phyloP scores from a whole-genome alignment of 2,888 invertebrate genomes.

The Cosmopolites sordidus region DNA sequence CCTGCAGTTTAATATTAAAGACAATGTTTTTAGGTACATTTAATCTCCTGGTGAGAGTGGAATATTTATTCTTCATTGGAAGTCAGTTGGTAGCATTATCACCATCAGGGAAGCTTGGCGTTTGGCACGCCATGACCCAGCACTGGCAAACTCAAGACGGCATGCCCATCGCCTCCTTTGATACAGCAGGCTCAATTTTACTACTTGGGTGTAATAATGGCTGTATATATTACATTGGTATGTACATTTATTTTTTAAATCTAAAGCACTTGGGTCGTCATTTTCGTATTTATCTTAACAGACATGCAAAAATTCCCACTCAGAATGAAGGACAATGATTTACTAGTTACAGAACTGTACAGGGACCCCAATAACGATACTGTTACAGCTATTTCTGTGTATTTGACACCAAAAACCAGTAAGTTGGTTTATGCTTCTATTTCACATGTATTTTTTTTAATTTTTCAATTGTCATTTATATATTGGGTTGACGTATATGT shows the following conservation, averaged over 20 bases:
- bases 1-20: background rate
- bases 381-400: conserved; percentile 96
- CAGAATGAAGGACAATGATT: conserved; percentile 98
- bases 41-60: conserved; percentile 87
- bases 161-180: conserved; percentile 91
- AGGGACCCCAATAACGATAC: conserved; percentile 91
- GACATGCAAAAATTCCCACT: conserved; percentile 99
- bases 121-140: conserved; percentile 99
- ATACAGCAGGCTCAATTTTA: conserved; percentile 94
- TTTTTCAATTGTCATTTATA: too few species aligned
- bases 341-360: conserved; percentile 94
- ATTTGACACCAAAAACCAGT: conserved; percentile 99
- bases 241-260: conserved; percentile 22
- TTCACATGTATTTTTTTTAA: too few species aligned
- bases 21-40: conserved; percentile 65
- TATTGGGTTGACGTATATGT: too few species aligned
- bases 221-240: conserved; percentile 94
- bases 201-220: conserved; percentile 94
- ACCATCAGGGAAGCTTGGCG: conserved; percentile 88
- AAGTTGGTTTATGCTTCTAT: too few species aligned
- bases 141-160: conserved; percentile 98
- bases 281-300: conserved; percentile 41
- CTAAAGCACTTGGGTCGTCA: too few species aligned
- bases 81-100: conserved; percentile 96
- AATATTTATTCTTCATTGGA: conserved; percentile 95